Percentiles rank a stretch among this genome's conserved stretches.
Evolutionary conservation across 2,113 vertebrate genomes (phyloP).

Genomic region (Protobothrops mucrosquamatus): DNA sequence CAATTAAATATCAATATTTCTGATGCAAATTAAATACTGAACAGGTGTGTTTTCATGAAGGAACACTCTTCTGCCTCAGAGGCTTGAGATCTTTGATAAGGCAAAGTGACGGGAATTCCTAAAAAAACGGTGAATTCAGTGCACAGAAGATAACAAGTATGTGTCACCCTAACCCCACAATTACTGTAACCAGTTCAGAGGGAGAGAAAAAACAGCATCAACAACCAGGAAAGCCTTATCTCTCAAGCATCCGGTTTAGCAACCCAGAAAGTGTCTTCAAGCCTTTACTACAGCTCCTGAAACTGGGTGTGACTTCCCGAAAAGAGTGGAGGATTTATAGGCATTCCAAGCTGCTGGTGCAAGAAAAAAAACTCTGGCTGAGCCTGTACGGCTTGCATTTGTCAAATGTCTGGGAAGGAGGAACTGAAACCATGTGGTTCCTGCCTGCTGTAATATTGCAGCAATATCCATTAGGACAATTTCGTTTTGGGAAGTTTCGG

Average conservation of each 20-base stretch:
- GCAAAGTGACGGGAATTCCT: no score
- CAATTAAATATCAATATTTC: no score
- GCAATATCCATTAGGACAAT: background rate
- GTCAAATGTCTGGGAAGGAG: background rate
- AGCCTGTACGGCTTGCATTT: background rate
- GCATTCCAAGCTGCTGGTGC: background rate
- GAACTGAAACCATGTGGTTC: background rate
- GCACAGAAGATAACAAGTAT: no score
- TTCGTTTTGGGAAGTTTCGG: background rate
- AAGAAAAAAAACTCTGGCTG: background rate
- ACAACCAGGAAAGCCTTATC: background rate
- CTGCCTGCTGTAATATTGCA: background rate
- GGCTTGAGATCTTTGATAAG: no score
- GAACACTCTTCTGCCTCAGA: no score
- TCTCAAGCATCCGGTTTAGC: background rate
- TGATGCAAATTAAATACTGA: no score
- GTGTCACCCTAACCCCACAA: background rate
- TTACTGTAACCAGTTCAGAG: background rate
- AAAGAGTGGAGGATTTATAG: background rate
- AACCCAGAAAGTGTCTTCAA: background rate
- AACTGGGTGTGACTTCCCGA: background rate
- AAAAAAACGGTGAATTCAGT: no score
- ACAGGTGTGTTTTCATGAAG: no score
- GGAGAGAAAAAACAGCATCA: background rate
- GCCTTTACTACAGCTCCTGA: background rate